phyloP scores from a whole-genome alignment of 2,888 invertebrate genomes.

The Melanostoma mellinum region DNA sequence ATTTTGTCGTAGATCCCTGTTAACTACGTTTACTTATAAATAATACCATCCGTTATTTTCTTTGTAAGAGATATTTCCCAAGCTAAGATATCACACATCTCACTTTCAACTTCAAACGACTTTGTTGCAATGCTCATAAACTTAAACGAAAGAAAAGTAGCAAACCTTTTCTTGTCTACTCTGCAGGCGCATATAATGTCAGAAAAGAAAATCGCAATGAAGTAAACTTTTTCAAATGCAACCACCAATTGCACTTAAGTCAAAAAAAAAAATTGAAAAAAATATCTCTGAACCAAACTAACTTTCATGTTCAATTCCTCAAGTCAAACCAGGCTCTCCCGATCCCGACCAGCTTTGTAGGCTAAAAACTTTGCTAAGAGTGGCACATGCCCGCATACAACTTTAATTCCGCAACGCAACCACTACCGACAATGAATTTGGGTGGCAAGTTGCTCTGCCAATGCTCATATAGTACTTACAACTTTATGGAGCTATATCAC shows the following conservation, averaged over 20 bases:
- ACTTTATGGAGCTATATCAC: not conserved
- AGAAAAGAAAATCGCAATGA: slow-evolving; percentile 33
- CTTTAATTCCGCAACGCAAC: slow-evolving; percentile 57
- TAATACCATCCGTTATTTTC: no score
- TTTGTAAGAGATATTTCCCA: no score
- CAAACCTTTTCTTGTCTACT: not conserved
- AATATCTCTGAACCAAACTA: slow-evolving; percentile 13
- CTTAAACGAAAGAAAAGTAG: slow-evolving; percentile 41
- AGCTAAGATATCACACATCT: no score
- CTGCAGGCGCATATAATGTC: slow-evolving; percentile 15
- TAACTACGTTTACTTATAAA: no score
- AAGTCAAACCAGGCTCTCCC: slow-evolving; percentile 15
- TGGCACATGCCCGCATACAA: slow-evolving; percentile 40
- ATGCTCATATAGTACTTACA: not conserved
- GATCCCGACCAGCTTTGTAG: slow-evolving; percentile 41
- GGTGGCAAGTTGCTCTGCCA: not conserved
- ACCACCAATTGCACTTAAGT: slow-evolving; percentile 64
- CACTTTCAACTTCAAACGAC: no score
- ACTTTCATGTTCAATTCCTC: slow-evolving; percentile 21
- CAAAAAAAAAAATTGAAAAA: slow-evolving; percentile 12
- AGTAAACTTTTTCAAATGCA: slow-evolving; percentile 43
- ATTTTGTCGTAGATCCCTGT: no score
- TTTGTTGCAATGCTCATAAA: not conserved
- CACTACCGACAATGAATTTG: slow-evolving; percentile 55
- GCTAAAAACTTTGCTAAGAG: slow-evolving; percentile 61